Conservation (phyloP, 2,888 invertebrate genomes). For the Agrochola lota region DNA sequence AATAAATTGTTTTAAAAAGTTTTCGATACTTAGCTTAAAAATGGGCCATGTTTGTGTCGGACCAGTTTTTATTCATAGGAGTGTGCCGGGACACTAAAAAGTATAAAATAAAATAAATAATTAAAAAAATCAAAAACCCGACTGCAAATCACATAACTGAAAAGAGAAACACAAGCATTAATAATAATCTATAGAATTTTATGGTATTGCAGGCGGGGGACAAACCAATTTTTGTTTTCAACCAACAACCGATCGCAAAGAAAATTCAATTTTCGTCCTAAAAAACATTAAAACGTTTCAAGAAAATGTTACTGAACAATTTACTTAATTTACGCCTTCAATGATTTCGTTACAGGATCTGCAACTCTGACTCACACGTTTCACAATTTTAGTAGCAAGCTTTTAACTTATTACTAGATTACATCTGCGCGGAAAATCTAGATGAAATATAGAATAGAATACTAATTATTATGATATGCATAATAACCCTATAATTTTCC, state of each 20-base stretch:
- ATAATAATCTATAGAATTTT: no score
- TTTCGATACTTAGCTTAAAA: no score
- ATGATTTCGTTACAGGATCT: slow-evolving; percentile 19
- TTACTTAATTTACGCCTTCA: slow-evolving; percentile 4
- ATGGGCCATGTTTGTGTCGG: no score
- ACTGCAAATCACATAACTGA: no score
- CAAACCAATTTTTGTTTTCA: neutral
- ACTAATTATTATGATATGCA: neutral
- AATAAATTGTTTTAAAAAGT: no score
- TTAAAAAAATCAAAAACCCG: no score
- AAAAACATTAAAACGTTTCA: neutral
- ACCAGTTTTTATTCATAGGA: no score
- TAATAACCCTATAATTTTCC: no score
- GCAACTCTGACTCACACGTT: neutral
- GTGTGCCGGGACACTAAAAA: no score
- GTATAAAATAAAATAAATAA: no score
- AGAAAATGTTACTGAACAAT: neutral
- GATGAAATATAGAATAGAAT: neutral
- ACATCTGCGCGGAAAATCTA: slow-evolving; percentile 6
- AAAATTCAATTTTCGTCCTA: neutral
- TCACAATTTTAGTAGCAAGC: neutral
- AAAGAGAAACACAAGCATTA: no score
- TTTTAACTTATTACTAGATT: slow-evolving; percentile 22
- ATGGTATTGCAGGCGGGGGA: no score
- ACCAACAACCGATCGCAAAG: neutral